Conservation (phyloP, 2,797 vertebrate genomes). For the Chloroceryle inda region DNA sequence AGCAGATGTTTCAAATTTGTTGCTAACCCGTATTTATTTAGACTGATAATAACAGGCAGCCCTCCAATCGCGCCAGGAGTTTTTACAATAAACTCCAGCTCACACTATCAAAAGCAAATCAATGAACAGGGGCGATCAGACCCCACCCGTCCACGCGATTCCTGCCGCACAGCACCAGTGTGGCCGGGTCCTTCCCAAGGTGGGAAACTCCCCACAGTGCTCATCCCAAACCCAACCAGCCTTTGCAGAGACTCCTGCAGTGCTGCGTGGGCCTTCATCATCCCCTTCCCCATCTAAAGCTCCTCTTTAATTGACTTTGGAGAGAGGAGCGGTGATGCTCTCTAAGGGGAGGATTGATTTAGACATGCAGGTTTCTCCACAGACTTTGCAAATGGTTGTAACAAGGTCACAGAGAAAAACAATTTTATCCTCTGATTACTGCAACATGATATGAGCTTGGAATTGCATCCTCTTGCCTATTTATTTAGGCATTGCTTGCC, state of each 20-base stretch:
- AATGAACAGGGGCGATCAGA: neutral
- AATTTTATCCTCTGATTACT: constrained; percentile 66
- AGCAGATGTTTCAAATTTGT: constrained; percentile 61
- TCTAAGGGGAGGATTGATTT: constrained; percentile 23
- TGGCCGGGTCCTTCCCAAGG: accelerated
- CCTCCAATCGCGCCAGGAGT: neutral
- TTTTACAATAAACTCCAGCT: neutral
- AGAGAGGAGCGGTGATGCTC: neutral
- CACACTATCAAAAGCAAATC: neutral
- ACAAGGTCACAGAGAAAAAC: constrained; percentile 73
- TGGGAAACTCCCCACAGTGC: accelerated
- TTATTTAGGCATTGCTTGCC: neutral
- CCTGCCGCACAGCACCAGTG: accelerated
- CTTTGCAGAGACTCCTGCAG: accelerated
- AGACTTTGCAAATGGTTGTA: constrained; percentile 43
- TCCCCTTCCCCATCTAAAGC: neutral
- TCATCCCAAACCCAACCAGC: neutral
- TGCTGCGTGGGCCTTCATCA: accelerated
- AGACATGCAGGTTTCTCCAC: constrained; percentile 37
- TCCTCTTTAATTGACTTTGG: constrained; percentile 25
- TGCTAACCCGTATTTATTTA: constrained; percentile 49
- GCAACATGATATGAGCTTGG: constrained; percentile 36
- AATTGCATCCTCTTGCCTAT: constrained; percentile 34
- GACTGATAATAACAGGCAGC: constrained; percentile 43
- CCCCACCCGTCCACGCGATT: accelerated